Evolutionary conservation across 2,888 invertebrate species (phyloP).

Genomic region (Oscheius myriophilus): DNA sequence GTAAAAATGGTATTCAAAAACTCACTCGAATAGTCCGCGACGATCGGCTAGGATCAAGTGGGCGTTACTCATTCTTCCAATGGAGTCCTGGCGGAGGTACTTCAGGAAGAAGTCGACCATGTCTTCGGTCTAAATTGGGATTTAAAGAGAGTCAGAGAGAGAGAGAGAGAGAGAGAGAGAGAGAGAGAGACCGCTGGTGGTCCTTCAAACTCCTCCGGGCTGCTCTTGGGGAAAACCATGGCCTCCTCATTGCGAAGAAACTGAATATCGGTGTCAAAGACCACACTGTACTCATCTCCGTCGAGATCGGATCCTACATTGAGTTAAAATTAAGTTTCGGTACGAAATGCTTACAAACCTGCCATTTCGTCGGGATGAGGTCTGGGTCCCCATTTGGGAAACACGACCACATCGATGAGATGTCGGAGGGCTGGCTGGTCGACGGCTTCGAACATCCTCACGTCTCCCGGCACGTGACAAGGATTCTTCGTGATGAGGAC

Average conservation of each 20-base stretch:
- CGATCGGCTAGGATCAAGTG: slow-evolving; percentile 69
- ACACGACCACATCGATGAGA: slow-evolving; percentile 72
- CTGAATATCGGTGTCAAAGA: slow-evolving; percentile 69
- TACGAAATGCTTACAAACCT: slow-evolving; percentile 42
- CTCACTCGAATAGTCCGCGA: slow-evolving; percentile 64
- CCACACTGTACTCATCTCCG: slow-evolving; percentile 72
- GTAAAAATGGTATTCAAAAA: background rate
- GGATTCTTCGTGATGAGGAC: slow-evolving; percentile 72
- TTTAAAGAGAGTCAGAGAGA: background rate
- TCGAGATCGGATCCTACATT: slow-evolving; percentile 71
- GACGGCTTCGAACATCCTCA: slow-evolving; percentile 67
- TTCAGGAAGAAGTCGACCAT: slow-evolving; percentile 70
- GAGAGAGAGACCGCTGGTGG: slow-evolving; percentile 39
- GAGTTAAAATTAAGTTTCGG: too few species aligned
- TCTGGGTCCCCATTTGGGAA: slow-evolving; percentile 71
- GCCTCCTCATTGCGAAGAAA: slow-evolving; percentile 63
- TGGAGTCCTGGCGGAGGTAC: slow-evolving; percentile 70
- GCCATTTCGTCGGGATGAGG: slow-evolving; percentile 73
- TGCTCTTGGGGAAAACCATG: slow-evolving; percentile 55
- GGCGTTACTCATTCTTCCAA: slow-evolving; percentile 68
- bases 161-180: too few species aligned
- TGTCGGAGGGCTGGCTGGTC: slow-evolving; percentile 58
- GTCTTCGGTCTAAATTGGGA: slow-evolving; percentile 53
- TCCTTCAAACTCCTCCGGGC: slow-evolving; percentile 39
- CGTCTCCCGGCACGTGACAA: slow-evolving; percentile 72